phyloP scores from a whole-genome alignment of 2,888 invertebrate species.

The Heteromyza rotundicornis region DNA sequence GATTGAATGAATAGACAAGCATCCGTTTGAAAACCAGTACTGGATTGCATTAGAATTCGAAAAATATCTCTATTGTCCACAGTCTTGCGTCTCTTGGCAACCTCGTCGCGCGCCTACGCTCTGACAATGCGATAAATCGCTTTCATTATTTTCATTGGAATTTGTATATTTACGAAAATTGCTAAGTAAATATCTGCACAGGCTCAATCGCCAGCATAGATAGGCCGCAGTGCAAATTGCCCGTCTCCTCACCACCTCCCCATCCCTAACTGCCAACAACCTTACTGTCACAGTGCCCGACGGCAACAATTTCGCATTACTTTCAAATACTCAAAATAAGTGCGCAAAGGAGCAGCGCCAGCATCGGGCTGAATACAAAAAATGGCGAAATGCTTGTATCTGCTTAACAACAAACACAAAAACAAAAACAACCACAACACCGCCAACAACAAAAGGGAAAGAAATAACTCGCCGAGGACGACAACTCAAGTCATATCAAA shows the following conservation, averaged over 20 bases:
- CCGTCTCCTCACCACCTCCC: neutral
- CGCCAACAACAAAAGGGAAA: too few relatives aligned
- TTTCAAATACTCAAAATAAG: slow-evolving; percentile 1
- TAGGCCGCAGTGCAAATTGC: too few relatives aligned
- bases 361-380: neutral
- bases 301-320: slow-evolving; percentile 2
- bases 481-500: slow-evolving; percentile 4
- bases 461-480: neutral
- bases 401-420: neutral
- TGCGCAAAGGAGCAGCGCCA: too few relatives aligned
- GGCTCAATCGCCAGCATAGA: neutral
- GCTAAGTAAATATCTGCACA: slow-evolving; percentile 11
- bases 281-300: neutral
- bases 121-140: slow-evolving; percentile 5
- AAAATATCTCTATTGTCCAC: too few relatives aligned
- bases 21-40: too few relatives aligned
- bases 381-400: neutral
- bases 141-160: slow-evolving; percentile 7
- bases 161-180: slow-evolving; percentile 1
- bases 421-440: neutral
- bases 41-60: too few relatives aligned
- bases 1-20: too few relatives aligned
- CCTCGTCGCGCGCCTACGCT: too few relatives aligned
- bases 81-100: too few relatives aligned
- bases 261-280: neutral